Evolutionary conservation across 1,140 invertebrate genomes (phyloP), one percentile per base, ranked within the genome.

Genomic region (Sinonovacula constricta): DNA sequence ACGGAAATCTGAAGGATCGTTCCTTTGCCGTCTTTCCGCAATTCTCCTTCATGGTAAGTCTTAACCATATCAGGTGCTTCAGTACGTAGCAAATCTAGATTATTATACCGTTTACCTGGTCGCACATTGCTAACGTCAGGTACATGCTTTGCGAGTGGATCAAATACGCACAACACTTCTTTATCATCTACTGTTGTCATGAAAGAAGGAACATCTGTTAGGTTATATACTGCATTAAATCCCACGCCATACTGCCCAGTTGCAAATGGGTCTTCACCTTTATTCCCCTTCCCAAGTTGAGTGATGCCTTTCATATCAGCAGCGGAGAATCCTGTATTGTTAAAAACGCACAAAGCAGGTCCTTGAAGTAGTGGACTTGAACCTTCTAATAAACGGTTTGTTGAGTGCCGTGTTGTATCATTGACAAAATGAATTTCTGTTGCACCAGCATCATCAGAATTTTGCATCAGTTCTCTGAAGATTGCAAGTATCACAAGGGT

Each of bases 1-100:
- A 74, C 36, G 85, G 85, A 60, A 87, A 83, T 28, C 85, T 57
- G 31, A 85, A 86, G n/a, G 10, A 85, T 53, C 33, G 85, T 86
- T 1, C 81, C 85, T 49, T 65, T 15, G 15, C 33, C 12, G 12
- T 18, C 24, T 4, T 39, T 26, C 15, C 57, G 59, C 33, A 81
- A 59, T 0, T 39, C n/a, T n/a, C n/a, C n/a, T 60, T 57, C 56
- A 10, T 78, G 33, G 30, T 53, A 74, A 18, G 59, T 60, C 10
- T 24, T 53, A 14, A 74, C 7, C 12, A 63, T 24, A 51, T 62
- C 45, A 22, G 26, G 18, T 4, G 31, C 10, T 53, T 53, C 14
- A 2, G 53, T 18, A 15, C 69, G 33, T 7, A 59, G 12, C 31
- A 0, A 30, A 12, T 45, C n/a, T 14, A 71, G 2, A 45, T 71